Conservation (phyloP, 2,797 vertebrate genomes). For the Leptoclinus maculatus region DNA sequence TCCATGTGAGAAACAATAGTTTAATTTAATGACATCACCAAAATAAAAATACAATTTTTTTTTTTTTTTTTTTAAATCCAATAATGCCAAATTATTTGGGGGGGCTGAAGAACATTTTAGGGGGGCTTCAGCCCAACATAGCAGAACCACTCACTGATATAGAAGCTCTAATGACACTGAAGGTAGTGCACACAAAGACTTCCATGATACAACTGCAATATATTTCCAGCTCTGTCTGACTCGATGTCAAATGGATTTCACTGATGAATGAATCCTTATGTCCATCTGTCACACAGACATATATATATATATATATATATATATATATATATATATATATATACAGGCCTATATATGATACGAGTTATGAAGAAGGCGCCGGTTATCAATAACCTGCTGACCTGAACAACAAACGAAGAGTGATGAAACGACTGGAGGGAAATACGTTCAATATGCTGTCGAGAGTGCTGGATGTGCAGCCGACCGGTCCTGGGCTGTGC, state of each 20-base stretch:
- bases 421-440: background rate
- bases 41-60: too few species aligned
- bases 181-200: background rate
- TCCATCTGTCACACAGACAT: background rate
- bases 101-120: too few species aligned
- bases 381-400: background rate
- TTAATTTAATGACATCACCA: too few species aligned
- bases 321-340: too few species aligned
- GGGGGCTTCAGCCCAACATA: too few species aligned
- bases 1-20: too few species aligned
- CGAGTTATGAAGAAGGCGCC: background rate
- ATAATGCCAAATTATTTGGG: too few species aligned
- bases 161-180: constrained; percentile 14
- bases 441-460: background rate
- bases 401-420: background rate
- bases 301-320: too few species aligned
- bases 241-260: constrained; percentile 2
- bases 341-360: background rate
- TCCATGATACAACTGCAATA: background rate
- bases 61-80: too few species aligned
- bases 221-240: background rate
- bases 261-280: constrained; percentile 13
- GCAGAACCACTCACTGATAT: constrained; percentile 22
- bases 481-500: too few species aligned
- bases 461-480: background rate